These are phyloP conservation scores for Drosophila birchii DNA, from an alignment of 2,888 invertebrate species.

Conservation along the genomic window DNA sequence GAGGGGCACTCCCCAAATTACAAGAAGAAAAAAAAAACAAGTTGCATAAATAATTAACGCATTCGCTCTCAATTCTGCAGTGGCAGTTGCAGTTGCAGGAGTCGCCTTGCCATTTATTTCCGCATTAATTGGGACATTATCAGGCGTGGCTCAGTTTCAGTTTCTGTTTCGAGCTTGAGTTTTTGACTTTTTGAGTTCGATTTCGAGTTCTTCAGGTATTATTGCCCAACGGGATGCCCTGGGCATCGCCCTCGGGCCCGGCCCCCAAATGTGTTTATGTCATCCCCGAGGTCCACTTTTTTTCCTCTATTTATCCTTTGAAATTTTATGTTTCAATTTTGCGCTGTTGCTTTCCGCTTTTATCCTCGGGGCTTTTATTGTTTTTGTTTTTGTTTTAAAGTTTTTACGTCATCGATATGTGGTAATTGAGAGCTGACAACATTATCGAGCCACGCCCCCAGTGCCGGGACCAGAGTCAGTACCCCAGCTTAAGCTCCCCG, in stretches of 20 bases:
- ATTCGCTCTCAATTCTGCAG: conserved; percentile 8
- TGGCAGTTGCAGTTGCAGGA: conserved; percentile 2
- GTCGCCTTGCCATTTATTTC: conserved; percentile 1
- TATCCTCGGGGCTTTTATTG: neutral
- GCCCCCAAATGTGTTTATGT: conserved; percentile 6
- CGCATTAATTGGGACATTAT: conserved; percentile 31
- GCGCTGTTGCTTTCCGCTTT: conserved; percentile 8
- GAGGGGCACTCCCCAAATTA: neutral
- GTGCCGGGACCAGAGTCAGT: neutral
- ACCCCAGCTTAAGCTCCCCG: neutral
- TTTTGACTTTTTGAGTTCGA: neutral
- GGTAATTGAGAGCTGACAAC: conserved; percentile 51
- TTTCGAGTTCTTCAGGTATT: conserved; percentile 1
- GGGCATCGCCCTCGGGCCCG: neutral
- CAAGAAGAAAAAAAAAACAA: too few relatives aligned
- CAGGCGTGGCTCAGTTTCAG: conserved; percentile 12
- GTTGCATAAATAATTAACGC: conserved; percentile 17
- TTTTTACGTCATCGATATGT: conserved; percentile 9
- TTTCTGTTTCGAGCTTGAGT: neutral
- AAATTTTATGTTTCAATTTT: conserved; percentile 35
- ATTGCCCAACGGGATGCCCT: conserved; percentile 27
- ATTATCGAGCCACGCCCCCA: conserved; percentile 44
- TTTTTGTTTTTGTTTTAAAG: neutral
- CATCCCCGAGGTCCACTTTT: neutral
- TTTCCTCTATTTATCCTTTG: conserved; percentile 7